Base-by-base conservation (phyloP, 2,797 vertebrate species). In the Meda fulgida region DNA sequence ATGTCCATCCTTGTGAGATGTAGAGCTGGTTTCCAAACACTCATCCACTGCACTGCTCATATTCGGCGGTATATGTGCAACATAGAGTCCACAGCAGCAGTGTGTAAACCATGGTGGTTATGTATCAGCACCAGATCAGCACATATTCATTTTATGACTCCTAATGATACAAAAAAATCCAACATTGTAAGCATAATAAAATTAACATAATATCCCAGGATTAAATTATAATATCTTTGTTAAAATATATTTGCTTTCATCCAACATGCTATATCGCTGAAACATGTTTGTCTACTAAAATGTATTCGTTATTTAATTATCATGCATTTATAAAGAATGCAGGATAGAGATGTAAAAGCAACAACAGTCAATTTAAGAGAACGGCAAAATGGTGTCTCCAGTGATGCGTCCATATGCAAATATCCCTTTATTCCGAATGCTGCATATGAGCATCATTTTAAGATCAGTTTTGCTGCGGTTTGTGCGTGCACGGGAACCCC, bases 401-500 rank as follows among this genome's bases (percentile, higher is more conserved):
- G 23, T 46, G 53, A 29, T 81, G 23, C 48, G 7, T 66, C 48
- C 14, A 72, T 66, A 34, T 58, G 63, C 23, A 26, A 55, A n/a
- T 66, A 65, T 48, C 29, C 38, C 40, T 77, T 63, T 40, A 66
- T 73, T 73, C 21, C 51, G 21, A 46, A 13, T 75, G 51, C 38
- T 60, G 38, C 72, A 31, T 48, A 46, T n/a, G 63, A 75, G 71
- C 31, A 60, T 63, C 67, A 26, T 78, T 78, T 14, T 26, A 21
- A 46, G 63, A 78, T 70, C 11, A 29, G 2, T 84, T 77, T 73
- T 84, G 55, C 71, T 58, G 87, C 63, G 55, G 71, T 84, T 78
- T 65, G 34, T 76, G 73, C 79, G 78, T 83, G 81, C 46, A 48
- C 66, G 75, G 85, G 83, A 87, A 89, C 86, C 78, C 89, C 89